Evolutionary conservation across 2,113 vertebrate genomes (phyloP), one percentile per base, ranked within the genome.

Genomic region (Chinchilla lanigera): DNA sequence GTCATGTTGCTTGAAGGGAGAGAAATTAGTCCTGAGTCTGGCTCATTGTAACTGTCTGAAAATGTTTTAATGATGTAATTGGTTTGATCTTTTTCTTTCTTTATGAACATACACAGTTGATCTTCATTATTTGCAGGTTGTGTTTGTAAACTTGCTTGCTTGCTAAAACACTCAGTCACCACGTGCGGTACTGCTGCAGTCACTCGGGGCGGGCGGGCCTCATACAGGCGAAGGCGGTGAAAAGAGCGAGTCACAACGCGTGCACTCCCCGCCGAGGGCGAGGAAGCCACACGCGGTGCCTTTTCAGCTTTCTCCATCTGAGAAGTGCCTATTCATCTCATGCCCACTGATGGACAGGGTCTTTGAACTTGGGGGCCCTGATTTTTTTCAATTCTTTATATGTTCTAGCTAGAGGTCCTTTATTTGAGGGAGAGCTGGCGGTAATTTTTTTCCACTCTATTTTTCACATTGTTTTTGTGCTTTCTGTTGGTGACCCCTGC

Each of bases 121-220:
- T 52, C 24, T 12, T 91, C n/a, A 83, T 73, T 35, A 91, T 60
- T 30, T 47, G 56, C 14, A 33, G 19, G 91, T 38, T 85, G 56
- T 33, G n/a, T 69, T 35, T 84, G 50, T 88, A 75, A 85, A 71
- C 86, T 60, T 96, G 54, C 61, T 97, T 93, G 44, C 67, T 87
- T 12, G 56, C 69, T 89, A 54, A 54, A 71, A 28, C 17, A 47
- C 58, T 14, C 93, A 82, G 33, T 38, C 38, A 84, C 80, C 11
- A 24, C 9, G 4, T 26, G 8, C 3, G 10, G 11, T 54, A 28
- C 24, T 73, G 71, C 41, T 16, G 41, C 44, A 28, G 41, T 47
- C 4, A 2, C 16, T 65, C n/a, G n/a, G n/a, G n/a, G n/a, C n/a
- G n/a, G n/a, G n/a, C n/a, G n/a, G n/a, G 24, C 28, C 38, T 89